These are phyloP conservation scores for Candidula unifasciata DNA, from an alignment of 2,888 invertebrate species.

Conservation along the genomic window DNA sequence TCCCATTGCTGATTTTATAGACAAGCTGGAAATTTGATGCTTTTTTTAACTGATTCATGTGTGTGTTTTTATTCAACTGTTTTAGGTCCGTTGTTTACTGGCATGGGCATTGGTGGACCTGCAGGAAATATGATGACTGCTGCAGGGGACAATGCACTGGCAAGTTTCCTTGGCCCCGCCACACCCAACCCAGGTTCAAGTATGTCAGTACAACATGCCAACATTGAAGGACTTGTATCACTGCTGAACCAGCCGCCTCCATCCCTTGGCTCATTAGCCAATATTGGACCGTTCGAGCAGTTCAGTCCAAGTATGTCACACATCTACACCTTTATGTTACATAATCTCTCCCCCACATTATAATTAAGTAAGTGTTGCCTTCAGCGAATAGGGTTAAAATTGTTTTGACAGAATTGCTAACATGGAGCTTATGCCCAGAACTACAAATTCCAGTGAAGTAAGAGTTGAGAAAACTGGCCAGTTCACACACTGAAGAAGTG, in stretches of 20 bases:
- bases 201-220: constrained; percentile 58
- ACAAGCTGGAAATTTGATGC: no score
- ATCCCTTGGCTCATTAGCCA: constrained; percentile 30
- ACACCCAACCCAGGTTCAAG: constrained; percentile 32
- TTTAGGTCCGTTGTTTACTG: constrained; percentile 51
- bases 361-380: no score
- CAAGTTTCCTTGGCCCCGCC: constrained; percentile 33
- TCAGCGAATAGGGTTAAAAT: no score
- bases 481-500: no score
- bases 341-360: no score
- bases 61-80: not conserved
- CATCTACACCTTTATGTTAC: not conserved
- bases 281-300: constrained; percentile 44
- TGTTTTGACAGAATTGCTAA: no score
- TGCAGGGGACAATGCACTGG: constrained; percentile 46
- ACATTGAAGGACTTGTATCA: constrained; percentile 66
- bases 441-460: no score
- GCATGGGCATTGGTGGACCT: constrained; percentile 38
- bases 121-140: constrained; percentile 43
- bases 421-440: no score
- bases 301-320: constrained; percentile 48
- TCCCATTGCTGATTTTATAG: no score
- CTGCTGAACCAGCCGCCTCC: constrained; percentile 61
- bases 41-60: no score
- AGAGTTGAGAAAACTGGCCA: no score